Conservation (phyloP, 1,140 invertebrate species). For the Macrobrachium nipponense region DNA sequence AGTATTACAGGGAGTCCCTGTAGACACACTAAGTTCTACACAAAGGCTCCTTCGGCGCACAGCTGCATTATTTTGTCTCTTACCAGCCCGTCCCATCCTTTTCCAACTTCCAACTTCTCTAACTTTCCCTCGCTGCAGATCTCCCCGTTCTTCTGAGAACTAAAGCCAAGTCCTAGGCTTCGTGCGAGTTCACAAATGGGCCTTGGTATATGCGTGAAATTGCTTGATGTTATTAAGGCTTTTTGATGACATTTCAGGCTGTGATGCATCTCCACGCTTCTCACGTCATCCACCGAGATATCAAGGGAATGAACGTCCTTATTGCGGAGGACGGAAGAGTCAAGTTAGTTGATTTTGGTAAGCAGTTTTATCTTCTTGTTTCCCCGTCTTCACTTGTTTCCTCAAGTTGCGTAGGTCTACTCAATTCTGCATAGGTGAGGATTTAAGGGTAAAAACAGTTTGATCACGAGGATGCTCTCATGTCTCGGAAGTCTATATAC, state of each 20-base stretch:
- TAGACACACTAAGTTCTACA: too few relatives aligned
- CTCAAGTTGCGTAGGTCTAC: too few relatives aligned
- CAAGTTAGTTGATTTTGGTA: constrained; percentile 86
- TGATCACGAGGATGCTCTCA: too few relatives aligned
- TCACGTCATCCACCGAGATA: constrained; percentile 85
- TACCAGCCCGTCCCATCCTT: not conserved
- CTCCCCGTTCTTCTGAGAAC: not conserved
- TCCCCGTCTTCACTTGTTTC: too few relatives aligned
- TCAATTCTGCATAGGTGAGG: too few relatives aligned
- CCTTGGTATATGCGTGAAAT: too few relatives aligned
- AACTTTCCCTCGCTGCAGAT: not conserved
- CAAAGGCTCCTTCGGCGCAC: not conserved
- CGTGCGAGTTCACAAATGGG: not conserved
- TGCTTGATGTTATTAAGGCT: too few relatives aligned
- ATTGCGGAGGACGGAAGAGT: constrained; percentile 80
- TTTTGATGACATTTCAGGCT: constrained; percentile 21
- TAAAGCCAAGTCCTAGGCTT: too few relatives aligned
- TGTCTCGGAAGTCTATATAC: too few relatives aligned
- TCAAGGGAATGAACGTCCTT: constrained; percentile 87
- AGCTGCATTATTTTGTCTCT: not conserved
- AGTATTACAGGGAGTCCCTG: too few relatives aligned
- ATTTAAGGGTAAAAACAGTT: too few relatives aligned
- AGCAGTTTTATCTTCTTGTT: constrained; percentile 2
- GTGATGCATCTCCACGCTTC: constrained; percentile 76
- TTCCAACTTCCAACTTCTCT: not conserved